Evolutionary conservation across 2,888 invertebrate genomes (phyloP).

Genomic region (Dynastes maya): DNA sequence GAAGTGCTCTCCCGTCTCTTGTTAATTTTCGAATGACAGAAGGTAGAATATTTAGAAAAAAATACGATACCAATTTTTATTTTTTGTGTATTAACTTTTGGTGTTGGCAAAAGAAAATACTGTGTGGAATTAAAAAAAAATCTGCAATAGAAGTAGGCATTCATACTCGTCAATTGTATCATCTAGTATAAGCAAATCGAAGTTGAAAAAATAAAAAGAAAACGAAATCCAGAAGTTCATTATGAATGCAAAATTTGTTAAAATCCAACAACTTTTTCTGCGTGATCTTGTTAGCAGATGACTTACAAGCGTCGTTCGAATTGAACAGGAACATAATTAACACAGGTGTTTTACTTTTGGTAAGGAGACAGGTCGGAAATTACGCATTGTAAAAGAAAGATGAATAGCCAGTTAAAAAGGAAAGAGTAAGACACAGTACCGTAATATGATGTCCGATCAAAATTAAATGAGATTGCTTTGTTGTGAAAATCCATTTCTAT

Average conservation of each 20-base stretch:
- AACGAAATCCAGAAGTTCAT: constrained; percentile 52
- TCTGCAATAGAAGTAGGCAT: too few species aligned
- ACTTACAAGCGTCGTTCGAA: constrained; percentile 37
- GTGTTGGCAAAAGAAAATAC: too few species aligned
- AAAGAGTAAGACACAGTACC: neutral
- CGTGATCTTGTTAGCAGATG: constrained; percentile 49
- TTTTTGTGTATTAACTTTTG: too few species aligned
- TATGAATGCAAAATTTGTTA: constrained; percentile 39
- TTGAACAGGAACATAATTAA: constrained; percentile 38
- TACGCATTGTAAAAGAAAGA: neutral
- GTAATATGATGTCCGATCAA: constrained; percentile 26
- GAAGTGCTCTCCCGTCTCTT: too few species aligned
- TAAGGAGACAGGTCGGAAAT: neutral
- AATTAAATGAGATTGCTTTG: too few species aligned
- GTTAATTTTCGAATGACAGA: too few species aligned
- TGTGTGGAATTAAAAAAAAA: too few species aligned
- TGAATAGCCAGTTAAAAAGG: neutral
- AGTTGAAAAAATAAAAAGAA: neutral
- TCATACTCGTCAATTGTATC: too few species aligned
- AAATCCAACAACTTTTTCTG: constrained; percentile 41
- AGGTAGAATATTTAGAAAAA: too few species aligned
- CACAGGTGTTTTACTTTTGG: neutral
- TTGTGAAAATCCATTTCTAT: too few species aligned
- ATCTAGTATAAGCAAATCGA: neutral
- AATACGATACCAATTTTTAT: too few species aligned